Evolutionary conservation across 2,113 vertebrate genomes (phyloP).

Genomic region (Syngnathus scovelli): DNA sequence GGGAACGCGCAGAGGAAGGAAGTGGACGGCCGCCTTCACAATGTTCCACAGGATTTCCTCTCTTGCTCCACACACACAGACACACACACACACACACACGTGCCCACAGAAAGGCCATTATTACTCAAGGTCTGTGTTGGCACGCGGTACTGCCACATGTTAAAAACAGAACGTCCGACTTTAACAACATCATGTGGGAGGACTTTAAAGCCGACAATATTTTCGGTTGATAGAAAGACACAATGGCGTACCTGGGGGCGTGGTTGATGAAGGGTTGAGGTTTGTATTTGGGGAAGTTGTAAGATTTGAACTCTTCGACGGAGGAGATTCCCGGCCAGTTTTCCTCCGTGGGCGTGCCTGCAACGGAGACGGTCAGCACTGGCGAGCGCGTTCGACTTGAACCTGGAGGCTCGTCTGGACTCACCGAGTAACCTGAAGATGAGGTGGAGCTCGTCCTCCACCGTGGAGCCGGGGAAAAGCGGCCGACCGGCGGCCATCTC

Average conservation of each 20-base stretch:
- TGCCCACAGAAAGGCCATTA: constrained; percentile 6
- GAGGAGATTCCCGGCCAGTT: constrained; percentile 93
- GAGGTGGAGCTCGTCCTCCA: constrained; percentile 96
- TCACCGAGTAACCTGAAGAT: constrained; percentile 97
- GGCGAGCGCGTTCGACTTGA: background rate
- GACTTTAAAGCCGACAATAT: no score
- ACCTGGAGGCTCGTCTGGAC: background rate
- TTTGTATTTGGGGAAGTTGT: constrained; percentile 97
- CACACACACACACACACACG: background rate
- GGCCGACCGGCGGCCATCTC: constrained; percentile 99
- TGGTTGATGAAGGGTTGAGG: constrained; percentile 93
- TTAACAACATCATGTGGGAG: no score
- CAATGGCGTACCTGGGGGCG: constrained; percentile 82
- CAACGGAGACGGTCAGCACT: constrained; percentile 8
- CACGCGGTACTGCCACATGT: background rate
- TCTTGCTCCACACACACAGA: background rate
- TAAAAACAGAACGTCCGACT: background rate
- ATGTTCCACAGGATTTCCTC: constrained; percentile 72
- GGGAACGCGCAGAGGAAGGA: constrained; percentile 56
- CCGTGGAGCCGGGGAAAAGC: constrained; percentile 94
- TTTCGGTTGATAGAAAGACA: background rate
- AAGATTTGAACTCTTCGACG: constrained; percentile 95
- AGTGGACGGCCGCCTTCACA: constrained; percentile 43
- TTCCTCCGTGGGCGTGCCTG: constrained; percentile 93
- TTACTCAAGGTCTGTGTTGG: background rate